A percentile compares a stretch with the other conserved stretches of the same genome.
Evolutionary conservation across 2,113 vertebrate genomes (phyloP).

Genomic region (Oenanthe oenanthe): DNA sequence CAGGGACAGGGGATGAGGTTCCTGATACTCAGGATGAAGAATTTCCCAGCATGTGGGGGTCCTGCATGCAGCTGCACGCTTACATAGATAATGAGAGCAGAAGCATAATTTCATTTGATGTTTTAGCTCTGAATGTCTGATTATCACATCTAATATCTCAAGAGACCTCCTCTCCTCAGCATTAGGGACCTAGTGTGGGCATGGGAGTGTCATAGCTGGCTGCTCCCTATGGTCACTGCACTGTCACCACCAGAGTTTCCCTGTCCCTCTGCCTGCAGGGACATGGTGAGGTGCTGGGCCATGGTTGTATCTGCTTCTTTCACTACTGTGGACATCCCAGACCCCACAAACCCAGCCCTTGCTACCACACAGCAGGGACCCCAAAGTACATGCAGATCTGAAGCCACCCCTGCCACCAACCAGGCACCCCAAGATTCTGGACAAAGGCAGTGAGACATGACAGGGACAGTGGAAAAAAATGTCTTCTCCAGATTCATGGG

Average conservation of each 20-base stretch:
- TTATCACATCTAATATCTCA: neutral
- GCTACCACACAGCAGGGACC: neutral
- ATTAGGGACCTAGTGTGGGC: neutral
- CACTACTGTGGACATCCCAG: fast-evolving
- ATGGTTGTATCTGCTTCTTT: fast-evolving
- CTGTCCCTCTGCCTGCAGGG: neutral
- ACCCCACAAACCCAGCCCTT: neutral
- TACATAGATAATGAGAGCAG: neutral
- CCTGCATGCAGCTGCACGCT: neutral
- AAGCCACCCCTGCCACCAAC: neutral
- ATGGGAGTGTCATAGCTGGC: neutral
- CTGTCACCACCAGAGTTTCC: neutral
- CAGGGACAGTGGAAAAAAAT: neutral
- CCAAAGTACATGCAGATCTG: neutral
- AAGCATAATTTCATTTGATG: neutral
- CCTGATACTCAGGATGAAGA: neutral
- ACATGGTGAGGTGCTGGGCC: fast-evolving
- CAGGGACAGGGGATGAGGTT: neutral
- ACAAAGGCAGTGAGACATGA: neutral
- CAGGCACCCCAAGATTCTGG: fast-evolving
- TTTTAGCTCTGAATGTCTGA: neutral
- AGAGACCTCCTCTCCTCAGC: fast-evolving
- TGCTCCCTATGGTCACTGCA: fast-evolving
- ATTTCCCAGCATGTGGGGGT: neutral
- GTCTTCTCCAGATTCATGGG: neutral